These are phyloP conservation scores for Physeter macrocephalus DNA, from an alignment of 2,113 vertebrate genomes.

Conservation along the genomic window DNA sequence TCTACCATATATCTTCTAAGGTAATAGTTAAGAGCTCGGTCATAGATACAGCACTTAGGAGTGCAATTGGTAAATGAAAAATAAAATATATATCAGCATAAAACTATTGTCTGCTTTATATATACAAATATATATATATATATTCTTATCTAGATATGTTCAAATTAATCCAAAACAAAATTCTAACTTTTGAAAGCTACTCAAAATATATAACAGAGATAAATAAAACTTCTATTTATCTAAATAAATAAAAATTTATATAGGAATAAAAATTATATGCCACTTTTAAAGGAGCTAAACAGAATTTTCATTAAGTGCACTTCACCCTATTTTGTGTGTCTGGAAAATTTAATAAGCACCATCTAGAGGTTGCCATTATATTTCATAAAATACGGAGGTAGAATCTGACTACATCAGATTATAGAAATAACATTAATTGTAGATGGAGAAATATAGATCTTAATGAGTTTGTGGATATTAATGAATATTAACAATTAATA, in stretches of 20 bases:
- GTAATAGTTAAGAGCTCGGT: background rate
- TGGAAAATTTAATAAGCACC: slow-evolving; percentile 40
- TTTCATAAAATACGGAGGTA: slow-evolving; percentile 29
- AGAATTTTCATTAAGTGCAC: background rate
- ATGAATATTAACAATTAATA: too few relatives aligned
- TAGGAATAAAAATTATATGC: background rate
- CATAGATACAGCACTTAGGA: background rate
- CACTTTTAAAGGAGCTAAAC: background rate
- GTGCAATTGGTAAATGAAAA: background rate
- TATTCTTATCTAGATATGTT: background rate
- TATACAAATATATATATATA: background rate
- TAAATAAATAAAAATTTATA: background rate
- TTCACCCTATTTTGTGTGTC: background rate
- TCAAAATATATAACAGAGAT: background rate
- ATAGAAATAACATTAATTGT: background rate
- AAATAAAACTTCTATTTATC: background rate
- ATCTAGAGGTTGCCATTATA: slow-evolving; percentile 4
- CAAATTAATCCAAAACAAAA: background rate
- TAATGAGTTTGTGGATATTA: slow-evolving; percentile 12
- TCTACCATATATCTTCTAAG: background rate
- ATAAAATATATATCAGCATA: background rate
- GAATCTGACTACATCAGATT: slow-evolving; percentile 22
- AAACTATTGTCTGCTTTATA: background rate
- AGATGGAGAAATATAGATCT: background rate
- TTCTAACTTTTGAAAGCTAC: background rate